phyloP scores from a whole-genome alignment of 2,797 vertebrate species.

The Capromys pilorides region DNA sequence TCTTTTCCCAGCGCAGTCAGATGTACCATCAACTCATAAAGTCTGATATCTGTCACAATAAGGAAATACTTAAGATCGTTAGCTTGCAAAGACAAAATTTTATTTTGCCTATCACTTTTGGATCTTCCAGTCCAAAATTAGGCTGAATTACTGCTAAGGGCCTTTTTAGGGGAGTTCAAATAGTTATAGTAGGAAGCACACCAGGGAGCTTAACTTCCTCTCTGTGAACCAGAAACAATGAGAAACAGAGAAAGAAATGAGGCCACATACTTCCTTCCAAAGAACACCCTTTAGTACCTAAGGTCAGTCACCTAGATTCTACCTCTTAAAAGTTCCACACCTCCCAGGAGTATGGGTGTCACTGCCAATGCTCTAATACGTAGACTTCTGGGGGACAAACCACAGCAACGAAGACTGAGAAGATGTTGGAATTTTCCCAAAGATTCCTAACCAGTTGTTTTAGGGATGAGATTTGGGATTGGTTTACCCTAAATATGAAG shows the following conservation, averaged over 20 bases:
- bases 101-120: not conserved
- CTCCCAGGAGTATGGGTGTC: not conserved
- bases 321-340: not conserved
- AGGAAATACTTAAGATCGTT: not conserved
- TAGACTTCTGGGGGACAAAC: not conserved
- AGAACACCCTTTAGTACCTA: not conserved
- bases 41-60: not conserved
- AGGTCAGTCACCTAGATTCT: not conserved
- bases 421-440: not conserved
- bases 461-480: not conserved
- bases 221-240: not conserved
- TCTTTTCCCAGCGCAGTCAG: not conserved
- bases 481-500: not conserved
- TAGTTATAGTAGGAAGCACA: not conserved
- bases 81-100: not conserved
- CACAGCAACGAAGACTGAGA: not conserved
- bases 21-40: not conserved
- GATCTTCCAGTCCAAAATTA: not conserved
- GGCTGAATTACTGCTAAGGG: not conserved
- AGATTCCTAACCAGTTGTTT: not conserved
- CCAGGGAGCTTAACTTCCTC: not conserved
- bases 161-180: not conserved
- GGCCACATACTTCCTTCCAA: not conserved
- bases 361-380: not conserved
- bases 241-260: not conserved